Percentiles rank a stretch among this genome's conserved stretches.
Evolutionary conservation across 2,113 vertebrate genomes (phyloP).

Genomic region (Sclerurus mexicanus): DNA sequence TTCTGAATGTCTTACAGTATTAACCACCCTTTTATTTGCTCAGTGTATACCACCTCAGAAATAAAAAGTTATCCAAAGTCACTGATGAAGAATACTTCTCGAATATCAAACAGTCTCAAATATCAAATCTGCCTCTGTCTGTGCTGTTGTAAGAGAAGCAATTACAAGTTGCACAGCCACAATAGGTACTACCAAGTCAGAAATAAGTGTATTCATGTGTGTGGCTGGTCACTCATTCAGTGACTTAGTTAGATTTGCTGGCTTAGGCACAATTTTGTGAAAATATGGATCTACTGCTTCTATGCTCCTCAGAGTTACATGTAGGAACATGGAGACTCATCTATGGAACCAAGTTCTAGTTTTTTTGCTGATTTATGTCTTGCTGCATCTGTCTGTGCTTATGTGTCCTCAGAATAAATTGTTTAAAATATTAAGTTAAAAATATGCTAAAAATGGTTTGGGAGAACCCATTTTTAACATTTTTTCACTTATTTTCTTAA

Average conservation of each 20-base stretch:
- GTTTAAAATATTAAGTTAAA: background rate
- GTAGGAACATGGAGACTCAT: background rate
- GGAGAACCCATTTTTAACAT: background rate
- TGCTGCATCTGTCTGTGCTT: background rate
- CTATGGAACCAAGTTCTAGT: background rate
- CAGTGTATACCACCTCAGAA: background rate
- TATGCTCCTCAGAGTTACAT: fast-evolving
- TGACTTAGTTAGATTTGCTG: background rate
- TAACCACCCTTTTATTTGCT: background rate
- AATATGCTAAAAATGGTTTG: background rate
- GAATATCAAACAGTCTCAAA: background rate
- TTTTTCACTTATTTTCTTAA: background rate
- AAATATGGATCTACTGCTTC: background rate
- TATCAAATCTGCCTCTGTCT: background rate
- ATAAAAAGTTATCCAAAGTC: background rate
- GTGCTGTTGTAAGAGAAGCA: background rate
- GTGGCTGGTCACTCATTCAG: background rate
- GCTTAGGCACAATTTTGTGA: background rate
- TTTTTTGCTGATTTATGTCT: background rate
- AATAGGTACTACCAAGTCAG: background rate
- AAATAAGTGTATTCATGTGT: background rate
- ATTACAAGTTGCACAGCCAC: background rate
- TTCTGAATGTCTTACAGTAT: background rate
- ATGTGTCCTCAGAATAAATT: background rate
- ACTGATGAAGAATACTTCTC: background rate